Conservation (phyloP, 2,888 invertebrate genomes). For the Brachyptera putata region DNA sequence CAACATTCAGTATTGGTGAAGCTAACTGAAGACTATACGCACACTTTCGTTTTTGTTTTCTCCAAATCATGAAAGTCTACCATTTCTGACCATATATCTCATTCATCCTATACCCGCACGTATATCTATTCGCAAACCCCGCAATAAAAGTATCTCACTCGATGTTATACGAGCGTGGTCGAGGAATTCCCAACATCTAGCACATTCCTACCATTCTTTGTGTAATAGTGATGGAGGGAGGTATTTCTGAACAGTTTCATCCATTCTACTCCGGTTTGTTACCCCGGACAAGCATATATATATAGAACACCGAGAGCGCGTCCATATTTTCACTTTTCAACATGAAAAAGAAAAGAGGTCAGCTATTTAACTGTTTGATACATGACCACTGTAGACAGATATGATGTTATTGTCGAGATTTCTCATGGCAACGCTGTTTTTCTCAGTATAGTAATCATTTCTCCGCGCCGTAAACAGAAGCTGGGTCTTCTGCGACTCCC, state of each 20-base stretch:
- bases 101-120: no score
- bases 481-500: neutral
- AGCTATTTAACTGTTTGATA: neutral
- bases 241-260: neutral
- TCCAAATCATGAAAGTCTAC: no score
- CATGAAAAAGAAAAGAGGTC: neutral
- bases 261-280: neutral
- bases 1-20: no score
- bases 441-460: no score
- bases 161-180: neutral
- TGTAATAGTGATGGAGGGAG: neutral
- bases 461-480: neutral
- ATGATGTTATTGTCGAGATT: neutral
- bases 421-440: neutral
- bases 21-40: no score
- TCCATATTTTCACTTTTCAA: constrained; percentile 6
- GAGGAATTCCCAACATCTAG: neutral
- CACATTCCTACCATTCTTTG: neutral
- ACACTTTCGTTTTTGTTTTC: no score
- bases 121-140: neutral
- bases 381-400: neutral
- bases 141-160: no score
- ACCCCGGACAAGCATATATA: neutral
- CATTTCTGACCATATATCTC: no score
- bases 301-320: neutral